Evolutionary conservation across 92 coral and sea anemone species (phyloP), one percentile per base, ranked within the genome.

Genomic region (Muricea muricata): DNA sequence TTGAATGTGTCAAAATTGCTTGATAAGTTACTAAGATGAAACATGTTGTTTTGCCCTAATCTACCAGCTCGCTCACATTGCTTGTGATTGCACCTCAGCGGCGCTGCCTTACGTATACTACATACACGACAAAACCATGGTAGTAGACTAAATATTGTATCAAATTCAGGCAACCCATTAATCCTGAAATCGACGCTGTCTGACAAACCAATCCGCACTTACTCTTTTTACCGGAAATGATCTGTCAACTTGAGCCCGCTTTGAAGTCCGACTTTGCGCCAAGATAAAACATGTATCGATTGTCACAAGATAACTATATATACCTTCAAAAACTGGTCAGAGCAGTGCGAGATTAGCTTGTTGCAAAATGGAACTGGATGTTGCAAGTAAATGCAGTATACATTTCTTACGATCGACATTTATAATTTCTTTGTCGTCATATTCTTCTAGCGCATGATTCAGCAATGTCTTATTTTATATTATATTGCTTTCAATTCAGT

Each of bases 201-300:
- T 78, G 83, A 78, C 71, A 78, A 56, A 78, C 71, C 83, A 78
- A 78, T 78, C 69, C 71, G 34, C 83, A 58, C 83, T 23, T 41
- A 10, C 29, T 57, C 71, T 28, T 6, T 13, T 17, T 26, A n/a
- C 83, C 83, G 83, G 83, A 78, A 78, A 78, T 58, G 83, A 78
- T 10, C 47, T 78, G 83, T 78, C 83, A 78, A 7, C 80, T 18
- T n/a, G 54, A 50, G 21, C 54, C 55, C 37, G 30, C 29, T 32
- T 31, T 63, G 42, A 35, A 78, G 45, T 0, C 17, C 34, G 18
- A 30, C 17, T 18, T 28, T 32, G 70, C 8, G 37, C 34, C 4
- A 63, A 13, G 37, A 26, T 26, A 63, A 63, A 63, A 32, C 70
- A 25, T 20, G 37, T 63, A 12, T 32, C 70, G n/a, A 25, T 52